A percentile compares a stretch with the other conserved stretches of the same genome.
Evolutionary conservation across 2,797 vertebrate species (phyloP).

Genomic region (Bovichtus variegatus): DNA sequence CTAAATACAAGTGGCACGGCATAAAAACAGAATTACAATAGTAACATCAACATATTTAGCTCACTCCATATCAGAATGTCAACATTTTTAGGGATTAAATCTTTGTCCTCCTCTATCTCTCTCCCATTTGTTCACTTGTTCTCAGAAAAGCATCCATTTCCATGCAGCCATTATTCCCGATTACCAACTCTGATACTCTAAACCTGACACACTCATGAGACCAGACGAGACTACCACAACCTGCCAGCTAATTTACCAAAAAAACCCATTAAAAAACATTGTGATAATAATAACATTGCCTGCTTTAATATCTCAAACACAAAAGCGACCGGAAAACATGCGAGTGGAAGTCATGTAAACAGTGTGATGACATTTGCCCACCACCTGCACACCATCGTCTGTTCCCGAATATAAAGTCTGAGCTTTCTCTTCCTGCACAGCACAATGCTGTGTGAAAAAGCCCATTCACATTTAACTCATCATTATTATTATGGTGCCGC

Average conservation of each 20-base stretch:
- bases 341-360: neutral
- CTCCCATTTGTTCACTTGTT: neutral
- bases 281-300: neutral
- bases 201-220: neutral
- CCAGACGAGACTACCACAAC: neutral
- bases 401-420: neutral
- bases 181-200: neutral
- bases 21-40: too few relatives aligned
- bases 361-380: neutral
- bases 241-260: neutral
- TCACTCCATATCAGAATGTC: neutral
- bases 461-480: neutral
- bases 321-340: neutral
- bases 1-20: neutral
- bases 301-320: neutral
- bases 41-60: neutral
- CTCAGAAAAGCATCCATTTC: neutral
- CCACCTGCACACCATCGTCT: neutral
- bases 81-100: slow-evolving; percentile 10
- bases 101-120: neutral
- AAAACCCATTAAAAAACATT: neutral
- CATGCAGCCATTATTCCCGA: neutral
- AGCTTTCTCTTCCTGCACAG: neutral
- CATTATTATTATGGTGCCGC: neutral
- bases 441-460: neutral